phyloP scores from a whole-genome alignment of 1,140 invertebrate species.

The Eupristina koningsbergeri region DNA sequence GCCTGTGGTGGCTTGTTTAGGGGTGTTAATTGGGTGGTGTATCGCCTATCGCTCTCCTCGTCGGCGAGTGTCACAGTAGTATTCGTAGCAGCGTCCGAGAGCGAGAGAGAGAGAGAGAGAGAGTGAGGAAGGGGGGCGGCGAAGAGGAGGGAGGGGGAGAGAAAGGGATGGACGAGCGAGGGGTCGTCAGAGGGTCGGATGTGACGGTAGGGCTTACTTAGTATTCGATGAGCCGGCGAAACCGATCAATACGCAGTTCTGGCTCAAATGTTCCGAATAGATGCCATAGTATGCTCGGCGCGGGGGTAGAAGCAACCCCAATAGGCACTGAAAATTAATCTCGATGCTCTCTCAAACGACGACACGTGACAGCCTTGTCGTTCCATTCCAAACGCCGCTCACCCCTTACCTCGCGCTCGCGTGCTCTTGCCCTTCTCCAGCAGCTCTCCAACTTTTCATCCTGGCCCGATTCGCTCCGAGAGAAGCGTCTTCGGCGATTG shows the following conservation, averaged over 20 bases:
- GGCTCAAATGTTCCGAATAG: slow-evolving; percentile 64
- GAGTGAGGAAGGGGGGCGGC: neutral
- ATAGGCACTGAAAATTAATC: slow-evolving; percentile 63
- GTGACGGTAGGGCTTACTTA: slow-evolving; percentile 65
- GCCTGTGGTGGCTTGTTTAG: slow-evolving; percentile 65
- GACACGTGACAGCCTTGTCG: slow-evolving; percentile 50
- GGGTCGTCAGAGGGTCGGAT: slow-evolving; percentile 47
- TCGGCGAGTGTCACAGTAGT: slow-evolving; percentile 60
- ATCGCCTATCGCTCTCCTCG: slow-evolving; percentile 55
- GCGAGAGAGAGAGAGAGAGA: neutral
- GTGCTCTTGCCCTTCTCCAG: neutral
- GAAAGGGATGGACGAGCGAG: neutral
- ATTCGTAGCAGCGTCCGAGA: slow-evolving; percentile 47
- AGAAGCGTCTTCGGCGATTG: slow-evolving; percentile 13
- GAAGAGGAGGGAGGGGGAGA: slow-evolving; percentile 34
- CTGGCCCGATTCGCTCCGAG: slow-evolving; percentile 9
- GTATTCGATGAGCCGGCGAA: slow-evolving; percentile 66
- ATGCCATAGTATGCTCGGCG: slow-evolving; percentile 58
- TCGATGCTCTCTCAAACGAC: slow-evolving; percentile 54
- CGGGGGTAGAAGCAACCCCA: slow-evolving; percentile 53
- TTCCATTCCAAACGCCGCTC: slow-evolving; percentile 27
- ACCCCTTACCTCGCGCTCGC: neutral
- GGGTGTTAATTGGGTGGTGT: slow-evolving; percentile 69
- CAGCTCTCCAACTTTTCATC: slow-evolving; percentile 14
- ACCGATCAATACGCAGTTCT: slow-evolving; percentile 67